Evolutionary conservation across 1,140 invertebrate genomes (phyloP).

Genomic region (Drosophila mojavensis): DNA sequence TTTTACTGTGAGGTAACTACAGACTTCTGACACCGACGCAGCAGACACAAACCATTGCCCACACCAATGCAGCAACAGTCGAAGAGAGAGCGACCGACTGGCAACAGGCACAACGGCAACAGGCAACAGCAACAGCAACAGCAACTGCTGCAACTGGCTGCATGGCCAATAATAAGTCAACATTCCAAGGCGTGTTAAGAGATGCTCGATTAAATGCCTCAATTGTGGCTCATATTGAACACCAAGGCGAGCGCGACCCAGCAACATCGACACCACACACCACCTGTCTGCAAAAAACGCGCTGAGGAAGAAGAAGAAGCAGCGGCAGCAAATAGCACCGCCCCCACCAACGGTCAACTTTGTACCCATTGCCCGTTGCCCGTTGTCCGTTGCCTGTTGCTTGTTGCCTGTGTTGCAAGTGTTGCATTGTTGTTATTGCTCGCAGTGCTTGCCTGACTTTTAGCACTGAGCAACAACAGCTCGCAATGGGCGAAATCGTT

Average conservation of each 20-base stretch:
- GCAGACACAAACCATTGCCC: constrained; percentile 37
- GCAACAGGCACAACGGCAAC: constrained; percentile 29
- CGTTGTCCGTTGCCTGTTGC: constrained; percentile 27
- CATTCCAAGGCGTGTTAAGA: constrained; percentile 83
- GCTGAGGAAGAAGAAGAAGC: constrained; percentile 24
- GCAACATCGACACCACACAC: constrained; percentile 80
- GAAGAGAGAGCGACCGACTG: constrained; percentile 18
- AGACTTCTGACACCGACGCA: constrained; percentile 80
- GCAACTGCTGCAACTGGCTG: constrained; percentile 50
- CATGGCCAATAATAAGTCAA: constrained; percentile 81
- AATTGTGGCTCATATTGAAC: constrained; percentile 83
- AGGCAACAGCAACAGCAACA: constrained; percentile 23
- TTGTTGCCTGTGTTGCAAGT: constrained; percentile 41
- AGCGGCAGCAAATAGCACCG: constrained; percentile 74
- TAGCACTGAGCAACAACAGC: constrained; percentile 59
- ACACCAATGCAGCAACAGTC: constrained; percentile 8
- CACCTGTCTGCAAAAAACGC: constrained; percentile 68
- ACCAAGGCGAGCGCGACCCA: constrained; percentile 64
- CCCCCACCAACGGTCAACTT: constrained; percentile 79
- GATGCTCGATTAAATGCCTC: constrained; percentile 83
- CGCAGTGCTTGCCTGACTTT: constrained; percentile 69
- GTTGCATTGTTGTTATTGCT: constrained; percentile 34
- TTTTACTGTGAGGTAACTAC: constrained; percentile 83
- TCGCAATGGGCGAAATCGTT: constrained; percentile 78
- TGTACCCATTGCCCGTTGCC: constrained; percentile 23